phyloP scores from a whole-genome alignment of 2,797 vertebrate genomes.

The Pseudochaenichthys georgianus region DNA sequence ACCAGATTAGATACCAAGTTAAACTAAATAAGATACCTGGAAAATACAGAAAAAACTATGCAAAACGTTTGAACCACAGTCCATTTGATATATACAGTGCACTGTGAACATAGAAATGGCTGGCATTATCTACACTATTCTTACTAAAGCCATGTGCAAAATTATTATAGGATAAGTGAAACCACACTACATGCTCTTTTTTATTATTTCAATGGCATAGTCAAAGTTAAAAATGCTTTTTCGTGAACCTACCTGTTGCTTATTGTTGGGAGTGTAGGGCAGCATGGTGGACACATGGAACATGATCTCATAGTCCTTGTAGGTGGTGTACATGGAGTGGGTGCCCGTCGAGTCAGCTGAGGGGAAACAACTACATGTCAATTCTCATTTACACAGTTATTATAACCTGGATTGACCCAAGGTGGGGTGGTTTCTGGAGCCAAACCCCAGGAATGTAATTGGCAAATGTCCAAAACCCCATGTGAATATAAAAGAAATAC shows the following conservation, averaged over 20 bases:
- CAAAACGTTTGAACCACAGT: background rate
- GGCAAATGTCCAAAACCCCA: no score
- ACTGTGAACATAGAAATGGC: background rate
- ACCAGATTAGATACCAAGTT: background rate
- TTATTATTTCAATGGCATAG: background rate
- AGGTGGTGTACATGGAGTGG: slow-evolving; percentile 94
- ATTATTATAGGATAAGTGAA: no score
- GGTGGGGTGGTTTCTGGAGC: background rate
- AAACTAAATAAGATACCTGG: background rate
- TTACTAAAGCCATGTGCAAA: background rate
- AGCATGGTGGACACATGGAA: slow-evolving; percentile 98
- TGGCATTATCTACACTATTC: background rate
- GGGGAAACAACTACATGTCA: slow-evolving; percentile 16
- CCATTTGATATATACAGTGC: background rate
- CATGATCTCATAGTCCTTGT: slow-evolving; percentile 98
- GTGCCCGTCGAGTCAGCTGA: slow-evolving; percentile 96
- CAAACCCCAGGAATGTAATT: no score
- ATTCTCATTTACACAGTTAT: background rate
- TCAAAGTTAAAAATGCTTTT: background rate
- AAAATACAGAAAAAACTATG: background rate
- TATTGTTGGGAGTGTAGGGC: slow-evolving; percentile 98
- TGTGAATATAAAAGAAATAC: no score
- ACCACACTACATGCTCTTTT: no score
- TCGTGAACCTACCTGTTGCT: slow-evolving; percentile 90
- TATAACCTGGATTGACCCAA: background rate